A percentile compares a stretch with the other conserved stretches of the same genome.
These are phyloP conservation scores for Clusia tigrina DNA, from an alignment of 2,888 invertebrate genomes.

Conservation along the genomic window DNA sequence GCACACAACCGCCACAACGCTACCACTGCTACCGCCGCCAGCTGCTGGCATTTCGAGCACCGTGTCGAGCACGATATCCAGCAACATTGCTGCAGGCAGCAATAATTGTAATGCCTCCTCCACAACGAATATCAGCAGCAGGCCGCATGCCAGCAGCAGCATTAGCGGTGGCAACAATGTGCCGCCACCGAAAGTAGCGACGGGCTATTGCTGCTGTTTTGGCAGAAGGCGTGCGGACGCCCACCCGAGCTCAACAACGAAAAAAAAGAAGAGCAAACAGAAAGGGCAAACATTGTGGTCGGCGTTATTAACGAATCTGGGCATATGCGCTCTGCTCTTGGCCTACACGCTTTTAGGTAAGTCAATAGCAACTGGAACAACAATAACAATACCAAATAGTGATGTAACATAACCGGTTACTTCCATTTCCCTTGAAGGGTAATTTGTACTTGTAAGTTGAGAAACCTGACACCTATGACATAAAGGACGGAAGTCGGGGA, in stretches of 20 bases:
- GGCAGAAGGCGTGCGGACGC: conserved; percentile 29
- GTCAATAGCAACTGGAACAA: conserved; percentile 57
- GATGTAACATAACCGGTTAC: too few species aligned
- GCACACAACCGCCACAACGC: conserved; percentile 6
- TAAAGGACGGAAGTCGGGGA: too few species aligned
- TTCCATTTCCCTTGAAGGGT: too few species aligned
- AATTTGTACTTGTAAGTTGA: too few species aligned
- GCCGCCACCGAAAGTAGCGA: conserved; percentile 39
- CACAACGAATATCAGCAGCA: conserved; percentile 18
- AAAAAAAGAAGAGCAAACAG: conserved; percentile 48
- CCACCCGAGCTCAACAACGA: conserved; percentile 33
- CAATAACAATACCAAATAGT: too few species aligned
- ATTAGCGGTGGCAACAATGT: conserved; percentile 41
- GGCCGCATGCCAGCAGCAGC: conserved; percentile 30
- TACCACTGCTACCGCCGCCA: conserved; percentile 33
- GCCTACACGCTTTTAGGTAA: conserved; percentile 77
- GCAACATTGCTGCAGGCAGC: conserved; percentile 13
- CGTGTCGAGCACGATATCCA: conserved; percentile 16
- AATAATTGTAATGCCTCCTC: conserved; percentile 20
- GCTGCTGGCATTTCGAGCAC: conserved; percentile 23
- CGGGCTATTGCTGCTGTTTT: conserved; percentile 40
- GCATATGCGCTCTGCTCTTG: conserved; percentile 81
- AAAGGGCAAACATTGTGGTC: conserved; percentile 66
- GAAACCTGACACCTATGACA: too few species aligned
- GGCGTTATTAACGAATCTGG: conserved; percentile 80